Percentiles rank a stretch among this genome's conserved stretches.
These are phyloP conservation scores for Montipora foliosa DNA, from an alignment of 64 coral and sea anemone genomes.

Conservation along the genomic window DNA sequence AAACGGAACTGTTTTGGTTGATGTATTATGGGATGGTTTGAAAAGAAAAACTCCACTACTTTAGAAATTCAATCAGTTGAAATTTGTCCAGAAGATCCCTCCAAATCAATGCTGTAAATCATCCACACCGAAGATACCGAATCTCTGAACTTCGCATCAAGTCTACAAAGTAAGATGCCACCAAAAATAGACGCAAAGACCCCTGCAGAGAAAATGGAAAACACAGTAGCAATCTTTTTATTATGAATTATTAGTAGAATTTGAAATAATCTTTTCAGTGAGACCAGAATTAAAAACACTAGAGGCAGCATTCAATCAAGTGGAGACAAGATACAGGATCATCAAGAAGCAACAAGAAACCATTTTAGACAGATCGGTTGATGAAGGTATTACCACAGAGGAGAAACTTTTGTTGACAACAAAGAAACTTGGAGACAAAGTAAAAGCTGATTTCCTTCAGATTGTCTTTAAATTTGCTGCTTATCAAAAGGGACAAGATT, in stretches of 20 bases:
- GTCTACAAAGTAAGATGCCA: not conserved
- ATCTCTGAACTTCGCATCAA: no score
- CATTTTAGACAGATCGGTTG: conserved; percentile 64
- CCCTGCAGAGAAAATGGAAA: conserved; percentile 33
- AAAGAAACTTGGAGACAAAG: conserved; percentile 60
- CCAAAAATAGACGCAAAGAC: conserved; percentile 27
- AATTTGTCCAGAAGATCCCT: no score
- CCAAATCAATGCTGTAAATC: no score
- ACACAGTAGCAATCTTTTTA: conserved; percentile 23
- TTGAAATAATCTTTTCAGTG: conserved; percentile 61
- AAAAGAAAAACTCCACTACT: no score
- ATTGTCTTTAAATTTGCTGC: conserved; percentile 34
- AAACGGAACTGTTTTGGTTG: no score
- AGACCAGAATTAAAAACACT: conserved; percentile 67
- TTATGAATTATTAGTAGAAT: conserved; percentile 79
- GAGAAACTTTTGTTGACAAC: conserved; percentile 22
- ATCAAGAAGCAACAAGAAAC: conserved; percentile 66
- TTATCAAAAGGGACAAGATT: conserved; percentile 73
- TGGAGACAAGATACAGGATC: conserved; percentile 60
- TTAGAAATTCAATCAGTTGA: no score
- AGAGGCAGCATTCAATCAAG: conserved; percentile 51
- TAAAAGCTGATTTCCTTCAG: no score
- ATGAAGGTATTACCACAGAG: conserved; percentile 60
- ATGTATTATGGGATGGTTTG: no score
- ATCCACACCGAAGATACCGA: no score